Percentiles rank a stretch among this genome's conserved stretches.
Evolutionary conservation across 1,140 invertebrate species (phyloP).

Genomic region (Hycleus cichorii): DNA sequence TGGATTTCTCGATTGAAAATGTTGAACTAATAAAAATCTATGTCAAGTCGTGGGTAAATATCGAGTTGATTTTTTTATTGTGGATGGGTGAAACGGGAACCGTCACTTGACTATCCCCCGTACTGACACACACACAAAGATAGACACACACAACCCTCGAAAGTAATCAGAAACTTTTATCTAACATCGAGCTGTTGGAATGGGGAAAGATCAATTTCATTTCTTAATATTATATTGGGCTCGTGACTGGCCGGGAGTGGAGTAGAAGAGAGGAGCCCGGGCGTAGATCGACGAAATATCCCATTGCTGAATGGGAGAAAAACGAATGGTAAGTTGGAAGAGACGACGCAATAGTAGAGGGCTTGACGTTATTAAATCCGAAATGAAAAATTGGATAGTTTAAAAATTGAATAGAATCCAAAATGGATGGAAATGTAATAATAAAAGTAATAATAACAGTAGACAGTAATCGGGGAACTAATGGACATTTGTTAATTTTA

Average conservation of each 20-base stretch:
- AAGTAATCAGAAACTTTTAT: conserved; percentile 36
- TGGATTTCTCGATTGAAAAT: too few relatives aligned
- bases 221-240: conserved; percentile 38
- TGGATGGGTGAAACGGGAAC: too few relatives aligned
- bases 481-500: too few relatives aligned
- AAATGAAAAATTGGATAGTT: conserved; percentile 43
- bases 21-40: too few relatives aligned
- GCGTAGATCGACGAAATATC: conserved; percentile 24
- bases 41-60: too few relatives aligned
- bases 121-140: too few relatives aligned
- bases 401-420: conserved; percentile 20
- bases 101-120: too few relatives aligned
- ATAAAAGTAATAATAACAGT: too few relatives aligned
- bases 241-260: conserved; percentile 28
- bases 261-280: conserved; percentile 6
- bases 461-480: too few relatives aligned
- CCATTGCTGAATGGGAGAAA: conserved; percentile 20
- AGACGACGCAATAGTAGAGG: neutral
- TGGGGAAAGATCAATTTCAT: conserved; percentile 35
- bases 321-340: too few relatives aligned
- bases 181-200: conserved; percentile 27
- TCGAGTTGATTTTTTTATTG: too few relatives aligned
- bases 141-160: conserved; percentile 1
- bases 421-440: too few relatives aligned
- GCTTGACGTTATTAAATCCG: conserved; percentile 42